These are phyloP conservation scores for Aphelinus atriplicis DNA, from an alignment of 1,140 invertebrate genomes.

Conservation along the genomic window DNA sequence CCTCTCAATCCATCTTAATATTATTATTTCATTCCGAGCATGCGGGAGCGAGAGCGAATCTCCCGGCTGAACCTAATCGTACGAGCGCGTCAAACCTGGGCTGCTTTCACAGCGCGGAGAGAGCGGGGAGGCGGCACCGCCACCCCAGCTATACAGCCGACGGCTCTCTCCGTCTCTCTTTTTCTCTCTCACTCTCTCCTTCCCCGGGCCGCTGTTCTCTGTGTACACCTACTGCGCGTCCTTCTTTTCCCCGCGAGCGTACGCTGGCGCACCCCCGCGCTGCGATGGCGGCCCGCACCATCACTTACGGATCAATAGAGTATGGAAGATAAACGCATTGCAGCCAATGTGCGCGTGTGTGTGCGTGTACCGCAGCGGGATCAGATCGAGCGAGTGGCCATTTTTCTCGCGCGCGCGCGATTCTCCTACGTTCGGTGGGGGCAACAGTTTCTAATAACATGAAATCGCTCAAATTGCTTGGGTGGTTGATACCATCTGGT, in stretches of 20 bases:
- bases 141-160: too few species aligned
- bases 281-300: slow-evolving; percentile 48
- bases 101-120: slow-evolving; percentile 11
- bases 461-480: too few species aligned
- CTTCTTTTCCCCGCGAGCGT: slow-evolving; percentile 8
- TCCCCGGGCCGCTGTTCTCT: background rate
- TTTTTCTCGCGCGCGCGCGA: slow-evolving; percentile 16
- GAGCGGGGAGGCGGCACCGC: background rate
- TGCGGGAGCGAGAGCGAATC: slow-evolving; percentile 44
- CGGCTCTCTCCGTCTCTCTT: background rate
- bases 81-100: slow-evolving; percentile 49
- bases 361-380: slow-evolving; percentile 9
- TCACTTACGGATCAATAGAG: slow-evolving; percentile 62
- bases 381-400: slow-evolving; percentile 36
- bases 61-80: slow-evolving; percentile 51
- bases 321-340: slow-evolving; percentile 53
- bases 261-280: slow-evolving; percentile 25
- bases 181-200: slow-evolving; percentile 15
- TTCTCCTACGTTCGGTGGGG: too few species aligned
- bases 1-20: slow-evolving; percentile 57
- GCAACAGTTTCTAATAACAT: too few species aligned
- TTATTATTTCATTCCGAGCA: slow-evolving; percentile 60
- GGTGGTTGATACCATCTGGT: too few species aligned
- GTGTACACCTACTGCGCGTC: background rate
- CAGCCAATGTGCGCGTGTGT: slow-evolving; percentile 13